Evolutionary conservation across 2,888 invertebrate genomes (phyloP).

Genomic region (Hybos culiciformis): DNA sequence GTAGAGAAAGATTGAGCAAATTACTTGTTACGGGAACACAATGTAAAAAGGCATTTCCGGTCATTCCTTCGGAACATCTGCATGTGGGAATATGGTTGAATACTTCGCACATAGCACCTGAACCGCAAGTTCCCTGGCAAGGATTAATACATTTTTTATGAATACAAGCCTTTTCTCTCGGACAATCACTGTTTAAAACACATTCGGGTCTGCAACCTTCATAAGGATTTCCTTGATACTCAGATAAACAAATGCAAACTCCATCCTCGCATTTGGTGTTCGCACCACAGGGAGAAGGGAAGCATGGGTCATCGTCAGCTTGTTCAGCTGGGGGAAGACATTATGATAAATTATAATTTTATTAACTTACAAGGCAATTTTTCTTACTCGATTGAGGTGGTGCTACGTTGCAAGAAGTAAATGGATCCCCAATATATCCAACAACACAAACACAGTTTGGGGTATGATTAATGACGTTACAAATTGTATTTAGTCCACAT

Average conservation of each 20-base stretch:
- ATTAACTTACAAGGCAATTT: no score
- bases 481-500: conserved; percentile 56
- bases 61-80: conserved; percentile 45
- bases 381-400: no score
- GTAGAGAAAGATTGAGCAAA: conserved; percentile 1
- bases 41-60: conserved; percentile 49
- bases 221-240: conserved; percentile 62
- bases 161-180: conserved; percentile 68
- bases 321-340: conserved; percentile 19
- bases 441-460: conserved; percentile 46
- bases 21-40: conserved; percentile 30
- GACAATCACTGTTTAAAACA: conserved; percentile 72
- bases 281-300: conserved; percentile 57
- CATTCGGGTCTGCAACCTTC: conserved; percentile 72
- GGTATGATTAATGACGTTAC: conserved; percentile 57
- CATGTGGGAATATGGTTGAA: conserved; percentile 57
- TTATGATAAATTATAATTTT: no score
- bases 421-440: not conserved
- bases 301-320: conserved; percentile 44
- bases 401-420: no score
- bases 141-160: conserved; percentile 72
- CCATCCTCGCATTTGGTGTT: conserved; percentile 50
- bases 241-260: conserved; percentile 46
- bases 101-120: conserved; percentile 64
- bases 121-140: conserved; percentile 66